phyloP scores from a whole-genome alignment of 2,888 invertebrate genomes.

The Clistopyga incitator region DNA sequence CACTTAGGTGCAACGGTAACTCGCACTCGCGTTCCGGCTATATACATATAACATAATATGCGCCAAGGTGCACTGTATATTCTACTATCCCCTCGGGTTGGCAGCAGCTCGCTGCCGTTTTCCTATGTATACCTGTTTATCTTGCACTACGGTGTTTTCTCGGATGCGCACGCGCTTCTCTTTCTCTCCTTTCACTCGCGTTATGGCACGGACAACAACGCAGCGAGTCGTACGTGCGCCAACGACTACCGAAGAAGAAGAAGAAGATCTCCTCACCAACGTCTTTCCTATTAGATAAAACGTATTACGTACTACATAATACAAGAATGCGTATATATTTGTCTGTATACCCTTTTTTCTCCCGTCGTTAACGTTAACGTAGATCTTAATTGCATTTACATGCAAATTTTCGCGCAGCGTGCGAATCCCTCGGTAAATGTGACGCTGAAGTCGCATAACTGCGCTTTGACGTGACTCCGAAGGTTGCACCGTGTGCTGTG shows the following conservation, averaged over 20 bases:
- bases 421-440: constrained; percentile 55
- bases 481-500: constrained; percentile 17
- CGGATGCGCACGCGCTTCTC: constrained; percentile 46
- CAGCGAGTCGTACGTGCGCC: constrained; percentile 26
- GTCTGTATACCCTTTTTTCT: constrained; percentile 44
- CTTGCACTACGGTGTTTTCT: constrained; percentile 44
- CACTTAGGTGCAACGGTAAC: constrained; percentile 79
- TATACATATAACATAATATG: constrained; percentile 11
- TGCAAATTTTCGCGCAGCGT: constrained; percentile 75
- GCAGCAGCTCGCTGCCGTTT: constrained; percentile 59
- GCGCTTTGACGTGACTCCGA: constrained; percentile 57
- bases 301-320: constrained; percentile 25
- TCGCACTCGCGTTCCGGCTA: constrained; percentile 43
- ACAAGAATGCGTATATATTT: constrained; percentile 38
- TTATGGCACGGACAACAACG: constrained; percentile 14
- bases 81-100: constrained; percentile 6
- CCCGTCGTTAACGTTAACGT: constrained; percentile 71
- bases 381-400: constrained; percentile 78
- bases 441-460: constrained; percentile 56
- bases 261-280: not conserved
- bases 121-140: constrained; percentile 35
- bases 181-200: constrained; percentile 52
- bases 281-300: constrained; percentile 7
- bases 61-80: not conserved
- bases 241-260: not conserved